Evolutionary conservation across 2,797 vertebrate genomes (phyloP), one percentile per base, ranked within the genome.

Genomic region (Chaetodon trifasciatus): DNA sequence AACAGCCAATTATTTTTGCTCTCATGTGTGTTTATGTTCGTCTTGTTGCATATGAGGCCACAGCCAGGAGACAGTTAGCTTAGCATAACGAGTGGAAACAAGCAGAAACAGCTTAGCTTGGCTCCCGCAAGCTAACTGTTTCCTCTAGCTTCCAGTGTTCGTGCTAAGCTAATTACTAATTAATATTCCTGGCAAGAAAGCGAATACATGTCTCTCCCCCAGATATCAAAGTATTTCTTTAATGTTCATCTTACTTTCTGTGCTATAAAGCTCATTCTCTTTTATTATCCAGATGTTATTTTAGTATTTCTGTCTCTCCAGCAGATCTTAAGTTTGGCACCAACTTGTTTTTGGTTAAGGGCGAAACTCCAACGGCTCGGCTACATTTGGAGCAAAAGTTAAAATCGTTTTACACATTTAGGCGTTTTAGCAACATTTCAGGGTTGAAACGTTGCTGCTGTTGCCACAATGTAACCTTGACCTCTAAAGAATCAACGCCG

Each of bases 91-190:
- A 46, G 15, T 10, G 7, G 47, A 49, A 50, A 50, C 44, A n/a
- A 50, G 21, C 3, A 3, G 21, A 50, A 21, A 50, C 11, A 24
- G 23, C 23, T 46, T 46, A 35, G 40, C 40, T 0, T 21, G 28
- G 19, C 13, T 23, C 50, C n/a, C 23, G 5, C 50, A 52, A 11
- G n/a, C n/a, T n/a, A 23, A 10, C 50, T 23, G 50, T 23, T 52
- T 52, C 55, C 55, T 15, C 23, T 55, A 12, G 44, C 15, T 46
- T 70, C 28, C 53, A 47, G 53, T 35, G 19, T 35, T 46, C 35
- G 53, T 70, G 68, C 55, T 50, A 74, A 67, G 63, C 42, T 57
- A 49, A 17, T 44, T 44, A 44, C 11, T 44, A 13, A 12, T 44
- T 44, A 11, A 12, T 12, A 44, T 37, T 39, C 35, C 13, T 40